Evolutionary conservation across 2,888 invertebrate genomes (phyloP).

Genomic region (Calephelis perditalis): DNA sequence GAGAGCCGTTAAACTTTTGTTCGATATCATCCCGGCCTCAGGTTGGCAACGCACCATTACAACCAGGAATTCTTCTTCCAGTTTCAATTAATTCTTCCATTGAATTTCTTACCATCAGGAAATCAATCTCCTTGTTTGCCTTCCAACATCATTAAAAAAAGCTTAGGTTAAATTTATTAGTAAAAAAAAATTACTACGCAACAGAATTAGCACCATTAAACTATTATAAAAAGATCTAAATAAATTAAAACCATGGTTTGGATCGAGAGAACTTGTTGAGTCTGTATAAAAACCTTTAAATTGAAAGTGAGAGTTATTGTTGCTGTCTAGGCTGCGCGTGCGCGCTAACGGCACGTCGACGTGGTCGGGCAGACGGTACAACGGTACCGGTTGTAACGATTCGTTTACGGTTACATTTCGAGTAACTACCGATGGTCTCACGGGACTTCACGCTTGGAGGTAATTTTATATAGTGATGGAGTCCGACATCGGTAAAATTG

Average conservation of each 20-base stretch:
- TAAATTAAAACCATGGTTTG: conserved; percentile 24
- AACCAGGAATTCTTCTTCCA: too few relatives aligned
- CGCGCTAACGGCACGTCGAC: conserved; percentile 23
- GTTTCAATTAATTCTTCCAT: too few relatives aligned
- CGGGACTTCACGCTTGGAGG: neutral
- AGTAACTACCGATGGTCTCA: conserved; percentile 1
- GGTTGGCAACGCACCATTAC: too few relatives aligned
- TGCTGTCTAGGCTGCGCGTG: conserved; percentile 41
- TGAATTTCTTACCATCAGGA: too few relatives aligned
- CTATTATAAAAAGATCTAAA: neutral
- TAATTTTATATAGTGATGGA: neutral
- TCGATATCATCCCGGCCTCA: too few relatives aligned
- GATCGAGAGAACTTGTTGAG: conserved; percentile 36
- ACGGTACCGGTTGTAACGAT: conserved; percentile 56
- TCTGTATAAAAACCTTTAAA: conserved; percentile 44
- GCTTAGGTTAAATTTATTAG: too few relatives aligned
- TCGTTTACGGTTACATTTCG: conserved; percentile 11
- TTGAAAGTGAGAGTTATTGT: conserved; percentile 68
- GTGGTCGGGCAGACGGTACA: conserved; percentile 18
- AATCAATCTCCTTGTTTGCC: too few relatives aligned
- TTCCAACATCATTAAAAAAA: too few relatives aligned
- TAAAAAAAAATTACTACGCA: too few relatives aligned
- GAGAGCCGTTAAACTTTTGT: too few relatives aligned
- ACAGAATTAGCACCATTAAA: neutral
- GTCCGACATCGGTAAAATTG: too few relatives aligned